Evolutionary conservation across 2,888 invertebrate species (phyloP), one percentile per base, ranked within the genome.

Genomic region (Operophtera brumata): DNA sequence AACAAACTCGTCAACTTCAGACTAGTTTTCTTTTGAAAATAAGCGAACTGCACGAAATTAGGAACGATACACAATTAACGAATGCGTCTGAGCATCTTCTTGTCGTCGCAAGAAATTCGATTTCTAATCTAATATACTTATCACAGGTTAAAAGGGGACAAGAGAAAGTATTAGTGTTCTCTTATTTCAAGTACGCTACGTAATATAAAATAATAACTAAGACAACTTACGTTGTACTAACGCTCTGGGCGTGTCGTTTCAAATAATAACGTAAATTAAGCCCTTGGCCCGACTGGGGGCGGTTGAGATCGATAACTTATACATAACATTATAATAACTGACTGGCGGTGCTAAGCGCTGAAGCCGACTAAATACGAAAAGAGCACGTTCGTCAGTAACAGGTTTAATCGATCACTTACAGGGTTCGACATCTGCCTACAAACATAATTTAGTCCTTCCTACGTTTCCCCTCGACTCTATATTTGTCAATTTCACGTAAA

Each of bases 131-230:
- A 89, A 88, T 83, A 84, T 90, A 89, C 89, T 90, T 90, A 90
- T 90, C 89, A 90, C 89, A 90, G 89, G 89, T 90, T 86, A 88
- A 77, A 59, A 86, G 85, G 88, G 89, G 88, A 88, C 88, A 88
- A 87, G 88, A 89, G 86, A 87, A 86, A 87, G 82, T 86, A 85
- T 84, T 82, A 87, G 84, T 83, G 84, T 86, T 87, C 88, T 89
- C 87, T 86, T 82, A 80, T 82, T 84, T 82, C 81, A 82, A 83
- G 79, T 78, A 78, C 70, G 73, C 76, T 74, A 75, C 67, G 77
- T 78, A 72, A 76, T 69, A 61, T 56, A 75, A 79, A 75, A 76
- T 77, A 79, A 80, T 80, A 84, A 76, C 84, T 86, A 85, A 86
- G 80, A 85, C 83, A 86, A 85, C 82, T 84, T 80, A 85, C 80